Percentiles rank a stretch among this genome's conserved stretches.
phyloP scores from a whole-genome alignment of 1,140 invertebrate species.

The Lasioglossum baleicum region DNA sequence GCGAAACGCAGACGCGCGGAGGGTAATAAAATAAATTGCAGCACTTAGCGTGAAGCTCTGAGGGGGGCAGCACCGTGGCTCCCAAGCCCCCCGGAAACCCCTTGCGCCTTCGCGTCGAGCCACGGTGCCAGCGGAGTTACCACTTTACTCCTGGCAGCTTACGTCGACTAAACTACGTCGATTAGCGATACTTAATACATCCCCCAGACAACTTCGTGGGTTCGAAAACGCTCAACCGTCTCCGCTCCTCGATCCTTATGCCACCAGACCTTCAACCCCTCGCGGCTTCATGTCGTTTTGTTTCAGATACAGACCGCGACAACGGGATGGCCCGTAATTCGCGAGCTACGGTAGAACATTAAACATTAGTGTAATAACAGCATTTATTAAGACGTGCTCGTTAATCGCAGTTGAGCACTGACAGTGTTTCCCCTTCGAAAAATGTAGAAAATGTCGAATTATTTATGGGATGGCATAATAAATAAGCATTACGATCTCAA shows the following conservation, averaged over 20 bases:
- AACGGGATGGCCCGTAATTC: too few species aligned
- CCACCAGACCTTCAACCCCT: neutral
- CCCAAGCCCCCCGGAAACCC: too few species aligned
- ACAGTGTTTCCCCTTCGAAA: too few species aligned
- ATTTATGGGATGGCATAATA: too few species aligned
- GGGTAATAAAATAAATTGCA: constrained; percentile 49
- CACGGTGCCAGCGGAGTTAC: neutral
- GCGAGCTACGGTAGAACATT: too few species aligned
- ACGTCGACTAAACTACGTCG: constrained; percentile 52
- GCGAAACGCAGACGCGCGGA: constrained; percentile 22
- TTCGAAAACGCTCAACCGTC: constrained; percentile 11
- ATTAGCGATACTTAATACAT: constrained; percentile 70
- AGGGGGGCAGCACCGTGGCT: neutral
- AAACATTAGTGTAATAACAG: too few species aligned
- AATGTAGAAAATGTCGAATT: too few species aligned
- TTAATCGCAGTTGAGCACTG: too few species aligned
- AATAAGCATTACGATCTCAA: neutral
- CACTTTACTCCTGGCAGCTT: constrained; percentile 27
- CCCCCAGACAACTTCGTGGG: constrained; percentile 51
- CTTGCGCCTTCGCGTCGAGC: too few species aligned
- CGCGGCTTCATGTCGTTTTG: too few species aligned
- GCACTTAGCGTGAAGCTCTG: constrained; percentile 21
- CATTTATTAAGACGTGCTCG: too few species aligned
- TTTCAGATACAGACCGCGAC: too few species aligned
- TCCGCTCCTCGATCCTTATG: constrained; percentile 3